Evolutionary conservation across 2,888 invertebrate species (phyloP), one percentile per base, ranked within the genome.

Genomic region (Maniola hyperantus): DNA sequence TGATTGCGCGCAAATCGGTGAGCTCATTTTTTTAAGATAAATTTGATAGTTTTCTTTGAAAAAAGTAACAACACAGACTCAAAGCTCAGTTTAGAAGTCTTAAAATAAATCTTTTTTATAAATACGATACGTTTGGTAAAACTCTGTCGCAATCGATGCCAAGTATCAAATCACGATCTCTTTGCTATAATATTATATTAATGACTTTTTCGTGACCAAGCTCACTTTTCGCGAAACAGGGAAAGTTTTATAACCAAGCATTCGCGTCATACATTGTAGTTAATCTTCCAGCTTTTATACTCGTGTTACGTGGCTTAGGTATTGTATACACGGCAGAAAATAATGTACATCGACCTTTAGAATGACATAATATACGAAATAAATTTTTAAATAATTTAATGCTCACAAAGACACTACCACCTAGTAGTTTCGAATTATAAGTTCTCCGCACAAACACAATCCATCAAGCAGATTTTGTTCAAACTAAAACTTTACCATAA

Each of bases 131-230:
- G 42, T 8, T 48, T 8, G 48, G 8, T 48, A 4, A 15, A 26
- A 51, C 26, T 26, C 10, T 33, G n/a, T 53, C 1, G 15, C 54
- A 54, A 54, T 54, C 15, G 34, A 34, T 34, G 34, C 6, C 18
- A 36, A 42, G 42, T 13, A 13, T 39, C 15, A 57, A 39, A 57
- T 26, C 39, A 69, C 73, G 76, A 81, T 57, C 5, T 11, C 20
- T 11, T 39, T 7, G 57, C 20, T 80, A 79, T 80, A 76, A 79
- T 75, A 68, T 75, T 70, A 76, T 79, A 84, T 83, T 89, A 90
- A 88, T 87, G 86, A 83, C 81, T 79, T 75, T 77, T 89, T 81
- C 90, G 90, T 91, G 91, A 87, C 89, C 79, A 77, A 82, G 79
- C 84, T 86, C 83, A 85, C 84, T 90, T 88, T 88, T 83, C 83